phyloP scores from a whole-genome alignment of 2,888 invertebrate species.

The Acrocyrtus sp. region DNA sequence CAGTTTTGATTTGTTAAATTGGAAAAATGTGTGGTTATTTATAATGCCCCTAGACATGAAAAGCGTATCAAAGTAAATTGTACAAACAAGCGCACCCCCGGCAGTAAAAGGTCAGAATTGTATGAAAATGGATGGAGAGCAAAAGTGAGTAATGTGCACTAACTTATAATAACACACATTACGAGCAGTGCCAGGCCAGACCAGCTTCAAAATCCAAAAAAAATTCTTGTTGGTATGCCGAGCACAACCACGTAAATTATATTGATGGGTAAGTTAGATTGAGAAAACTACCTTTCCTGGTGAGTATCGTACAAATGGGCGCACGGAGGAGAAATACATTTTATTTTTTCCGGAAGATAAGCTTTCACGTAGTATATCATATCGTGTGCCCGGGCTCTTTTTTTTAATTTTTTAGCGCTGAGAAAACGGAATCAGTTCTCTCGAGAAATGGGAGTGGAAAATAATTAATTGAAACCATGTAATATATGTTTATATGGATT shows the following conservation, averaged over 20 bases:
- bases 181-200: too few relatives aligned
- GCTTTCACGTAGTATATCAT: slow-evolving; percentile 11
- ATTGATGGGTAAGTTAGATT: slow-evolving; percentile 24
- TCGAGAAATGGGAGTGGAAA: slow-evolving; percentile 31
- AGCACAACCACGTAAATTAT: slow-evolving; percentile 25
- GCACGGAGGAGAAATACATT: not conserved
- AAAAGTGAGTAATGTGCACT: too few relatives aligned
- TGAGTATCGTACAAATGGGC: not conserved
- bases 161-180: too few relatives aligned
- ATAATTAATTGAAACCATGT: slow-evolving; percentile 49
- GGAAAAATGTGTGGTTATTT: slow-evolving; percentile 7
- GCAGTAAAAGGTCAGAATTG: too few relatives aligned
- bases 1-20: slow-evolving; percentile 45
- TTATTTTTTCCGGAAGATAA: slow-evolving; percentile 38
- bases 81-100: too few relatives aligned
- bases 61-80: slow-evolving; percentile 5
- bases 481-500: slow-evolving; percentile 16
- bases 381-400: not conserved
- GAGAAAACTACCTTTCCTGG: slow-evolving; percentile 1
- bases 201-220: too few relatives aligned
- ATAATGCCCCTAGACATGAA: not conserved
- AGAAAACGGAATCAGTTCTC: slow-evolving; percentile 26
- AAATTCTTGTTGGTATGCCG: slow-evolving; percentile 5
- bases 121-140: too few relatives aligned
- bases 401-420: slow-evolving; percentile 3